Evolutionary conservation across 2,113 vertebrate genomes (phyloP).

Genomic region (Calypte anna): DNA sequence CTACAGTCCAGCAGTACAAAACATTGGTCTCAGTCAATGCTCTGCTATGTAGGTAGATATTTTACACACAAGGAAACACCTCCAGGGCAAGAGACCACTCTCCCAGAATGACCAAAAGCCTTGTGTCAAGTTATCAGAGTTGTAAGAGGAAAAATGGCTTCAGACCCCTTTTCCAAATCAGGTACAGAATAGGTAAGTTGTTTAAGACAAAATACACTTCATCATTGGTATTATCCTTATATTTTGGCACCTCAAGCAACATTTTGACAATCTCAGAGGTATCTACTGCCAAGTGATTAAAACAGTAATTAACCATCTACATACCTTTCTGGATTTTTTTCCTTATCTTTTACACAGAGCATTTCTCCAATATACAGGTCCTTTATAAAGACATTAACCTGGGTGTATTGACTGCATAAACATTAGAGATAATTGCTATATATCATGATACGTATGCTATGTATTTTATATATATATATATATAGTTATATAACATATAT

Average conservation of each 20-base stretch:
- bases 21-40: background rate
- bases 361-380: background rate
- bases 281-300: conserved; percentile 4
- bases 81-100: background rate
- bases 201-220: background rate
- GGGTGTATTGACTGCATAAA: background rate
- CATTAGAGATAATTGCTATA: too few relatives aligned
- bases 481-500: too few relatives aligned
- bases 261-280: background rate
- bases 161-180: background rate
- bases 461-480: too few relatives aligned
- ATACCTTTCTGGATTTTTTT: background rate
- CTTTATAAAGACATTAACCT: background rate
- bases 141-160: background rate
- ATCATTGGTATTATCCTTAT: background rate
- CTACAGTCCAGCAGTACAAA: background rate
- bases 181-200: background rate
- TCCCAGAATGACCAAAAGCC: background rate
- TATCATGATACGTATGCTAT: too few relatives aligned
- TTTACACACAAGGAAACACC: background rate
- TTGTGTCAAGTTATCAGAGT: background rate
- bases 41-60: background rate
- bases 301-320: background rate
- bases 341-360: background rate
- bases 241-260: background rate